Percentiles rank a stretch among this genome's conserved stretches.
phyloP scores from a whole-genome alignment of 2,797 vertebrate genomes.

The Pangasius larnaudii region DNA sequence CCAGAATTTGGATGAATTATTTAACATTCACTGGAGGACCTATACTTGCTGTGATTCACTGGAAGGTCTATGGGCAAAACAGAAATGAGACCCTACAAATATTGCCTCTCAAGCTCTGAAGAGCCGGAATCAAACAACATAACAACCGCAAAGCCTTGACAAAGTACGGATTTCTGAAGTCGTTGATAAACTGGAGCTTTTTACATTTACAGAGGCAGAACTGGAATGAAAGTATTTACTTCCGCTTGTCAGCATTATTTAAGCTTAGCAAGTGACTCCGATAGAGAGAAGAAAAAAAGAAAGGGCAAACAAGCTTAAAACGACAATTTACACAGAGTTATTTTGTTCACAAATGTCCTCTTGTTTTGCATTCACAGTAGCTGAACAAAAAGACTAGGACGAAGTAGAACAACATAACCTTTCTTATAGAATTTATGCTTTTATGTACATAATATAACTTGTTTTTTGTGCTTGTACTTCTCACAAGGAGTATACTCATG shows the following conservation, averaged over 20 bases:
- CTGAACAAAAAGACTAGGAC: not conserved
- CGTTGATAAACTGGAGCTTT: conserved; percentile 41
- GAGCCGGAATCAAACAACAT: conserved; percentile 49
- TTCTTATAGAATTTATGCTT: not conserved
- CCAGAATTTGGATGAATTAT: conserved; percentile 69
- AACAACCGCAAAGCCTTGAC: conserved; percentile 50
- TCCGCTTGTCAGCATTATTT: conserved; percentile 56
- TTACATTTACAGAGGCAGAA: conserved; percentile 37
- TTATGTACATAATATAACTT: not conserved
- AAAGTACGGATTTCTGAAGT: conserved; percentile 39
- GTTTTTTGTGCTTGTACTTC: not conserved
- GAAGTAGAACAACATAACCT: not conserved
- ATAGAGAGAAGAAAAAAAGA: conserved; percentile 25
- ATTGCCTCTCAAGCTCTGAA: conserved; percentile 50
- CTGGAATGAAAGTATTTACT: conserved; percentile 55
- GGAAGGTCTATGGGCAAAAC: conserved; percentile 57
- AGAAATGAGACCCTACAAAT: conserved; percentile 56
- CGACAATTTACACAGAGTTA: not conserved
- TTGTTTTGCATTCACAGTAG: not conserved
- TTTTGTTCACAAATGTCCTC: not conserved
- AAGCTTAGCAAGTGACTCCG: conserved; percentile 44
- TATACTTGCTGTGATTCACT: too few relatives aligned
- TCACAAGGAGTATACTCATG: not conserved
- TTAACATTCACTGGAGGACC: conserved; percentile 36
- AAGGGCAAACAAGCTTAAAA: not conserved